phyloP scores from a whole-genome alignment of 2,797 vertebrate species.

The Oceanodroma leucorhoa region DNA sequence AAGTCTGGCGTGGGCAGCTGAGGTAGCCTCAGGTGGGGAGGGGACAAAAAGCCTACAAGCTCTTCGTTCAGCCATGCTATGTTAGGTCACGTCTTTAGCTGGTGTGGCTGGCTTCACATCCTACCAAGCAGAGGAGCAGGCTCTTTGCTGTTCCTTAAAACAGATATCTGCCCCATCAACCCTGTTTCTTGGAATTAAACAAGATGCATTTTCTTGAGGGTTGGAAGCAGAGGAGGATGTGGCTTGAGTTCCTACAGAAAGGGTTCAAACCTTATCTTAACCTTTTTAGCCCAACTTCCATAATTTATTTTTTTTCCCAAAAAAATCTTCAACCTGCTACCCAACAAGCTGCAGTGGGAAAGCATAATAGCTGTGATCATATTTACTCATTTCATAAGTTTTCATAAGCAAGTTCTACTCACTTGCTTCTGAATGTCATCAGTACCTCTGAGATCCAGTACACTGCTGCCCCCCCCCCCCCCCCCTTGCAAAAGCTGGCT shows the following conservation, averaged over 20 bases:
- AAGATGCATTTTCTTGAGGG: neutral
- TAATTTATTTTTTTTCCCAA: too few relatives aligned
- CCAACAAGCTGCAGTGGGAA: neutral
- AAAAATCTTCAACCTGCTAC: neutral
- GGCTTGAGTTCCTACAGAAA: neutral
- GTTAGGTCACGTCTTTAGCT: neutral
- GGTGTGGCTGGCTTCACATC: neutral
- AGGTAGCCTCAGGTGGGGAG: neutral
- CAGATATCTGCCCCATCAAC: neutral
- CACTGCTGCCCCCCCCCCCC: neutral
- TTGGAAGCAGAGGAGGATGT: neutral
- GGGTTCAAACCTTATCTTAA: neutral
- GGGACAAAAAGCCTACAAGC: neutral
- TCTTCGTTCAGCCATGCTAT: neutral
- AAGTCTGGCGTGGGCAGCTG: neutral
- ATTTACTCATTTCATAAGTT: neutral
- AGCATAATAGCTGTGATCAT: neutral
- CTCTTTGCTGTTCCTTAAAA: neutral
- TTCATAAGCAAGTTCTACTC: neutral
- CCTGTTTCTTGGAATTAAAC: neutral
- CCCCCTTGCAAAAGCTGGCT: neutral
- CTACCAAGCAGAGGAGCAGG: neutral
- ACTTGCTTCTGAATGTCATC: neutral
- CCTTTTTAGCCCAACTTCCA: neutral
- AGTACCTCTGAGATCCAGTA: neutral